Evolutionary conservation across 1,140 invertebrate genomes (phyloP).

Genomic region (Solenopsis fugax): DNA sequence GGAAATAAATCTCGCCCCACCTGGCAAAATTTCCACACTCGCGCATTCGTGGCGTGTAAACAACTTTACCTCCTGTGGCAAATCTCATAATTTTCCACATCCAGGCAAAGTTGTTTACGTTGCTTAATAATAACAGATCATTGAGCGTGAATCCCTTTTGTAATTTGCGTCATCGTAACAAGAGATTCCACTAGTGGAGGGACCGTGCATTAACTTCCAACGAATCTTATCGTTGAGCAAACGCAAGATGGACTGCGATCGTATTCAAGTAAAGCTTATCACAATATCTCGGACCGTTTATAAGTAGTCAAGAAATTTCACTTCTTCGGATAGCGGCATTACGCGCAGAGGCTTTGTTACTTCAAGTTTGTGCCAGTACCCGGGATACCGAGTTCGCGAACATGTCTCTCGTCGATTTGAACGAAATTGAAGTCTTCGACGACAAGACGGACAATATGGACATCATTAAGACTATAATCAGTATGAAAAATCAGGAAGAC

Average conservation of each 20-base stretch:
- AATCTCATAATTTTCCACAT: constrained; percentile 12
- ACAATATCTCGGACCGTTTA: constrained; percentile 28
- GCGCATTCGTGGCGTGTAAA: not conserved
- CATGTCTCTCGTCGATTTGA: constrained; percentile 62
- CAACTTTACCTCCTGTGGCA: not conserved
- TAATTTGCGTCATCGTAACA: constrained; percentile 29
- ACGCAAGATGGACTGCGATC: not conserved
- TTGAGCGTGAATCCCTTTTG: not conserved
- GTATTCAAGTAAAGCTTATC: constrained; percentile 51
- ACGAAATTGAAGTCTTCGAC: constrained; percentile 78
- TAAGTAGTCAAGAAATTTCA: constrained; percentile 32
- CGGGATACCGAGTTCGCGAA: not conserved
- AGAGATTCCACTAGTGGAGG: not conserved
- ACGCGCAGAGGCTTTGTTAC: not conserved
- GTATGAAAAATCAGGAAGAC: constrained; percentile 86
- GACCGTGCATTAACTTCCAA: not conserved
- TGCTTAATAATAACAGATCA: not conserved
- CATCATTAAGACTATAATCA: constrained; percentile 80
- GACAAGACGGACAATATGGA: constrained; percentile 77
- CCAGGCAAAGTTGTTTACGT: not conserved
- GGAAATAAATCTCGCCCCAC: constrained; percentile 6
- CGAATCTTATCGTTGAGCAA: constrained; percentile 62
- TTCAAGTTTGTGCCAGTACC: not conserved
- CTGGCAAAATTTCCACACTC: not conserved
- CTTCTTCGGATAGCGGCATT: not conserved